Base-by-base conservation (phyloP, 1,140 invertebrate genomes). In the Cherax destructor region DNA sequence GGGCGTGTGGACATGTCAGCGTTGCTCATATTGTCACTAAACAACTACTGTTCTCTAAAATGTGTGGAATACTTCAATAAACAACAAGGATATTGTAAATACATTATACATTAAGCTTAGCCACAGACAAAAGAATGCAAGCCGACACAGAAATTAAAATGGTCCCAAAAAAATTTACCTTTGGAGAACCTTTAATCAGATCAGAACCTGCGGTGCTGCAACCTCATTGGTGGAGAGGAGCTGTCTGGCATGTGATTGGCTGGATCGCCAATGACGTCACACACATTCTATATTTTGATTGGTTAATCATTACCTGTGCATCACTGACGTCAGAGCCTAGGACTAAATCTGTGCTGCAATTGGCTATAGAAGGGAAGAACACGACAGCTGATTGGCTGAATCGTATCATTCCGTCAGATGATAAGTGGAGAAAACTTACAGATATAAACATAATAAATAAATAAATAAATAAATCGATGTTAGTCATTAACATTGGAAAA, bases 101-200 rank as follows among this genome's bases (percentile, higher is more conserved):
- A 91, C 88, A 91, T 83, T 83, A 91, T 91, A 91, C 88, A 91
- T 83, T 83, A 91, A 91, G 88, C 88, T 91, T 89, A 83, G 88
- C 80, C 88, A 89, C 88, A 91, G 80, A 91, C 81, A 91, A 83
- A 84, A 91, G 72, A 91, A 91, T 91, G 88, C 88, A 91, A 84
- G 81, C 41, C 74, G 80, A 91, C 80, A 91, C 88, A 91, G 72
- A 78, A 85, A 89, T 83, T 81, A 83, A 83, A 89, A 89, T 83
- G 21, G 80, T 83, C 79, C 79, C 72, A 83, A 41, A 65, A 88
- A 87, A 83, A 89, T 50, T 89, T 83, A 86, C 50, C 74, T 81
- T 47, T 84, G 81, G 69, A 91, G 74, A 78, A 84, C 79, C 59
- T 78, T 91, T 77, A 85, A 52, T 74, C 49, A 91, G 41, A 59